A percentile compares a stretch with the other conserved stretches of the same genome.
phyloP scores from a whole-genome alignment of 2,113 vertebrate species.

The Amblyornis subalaris region DNA sequence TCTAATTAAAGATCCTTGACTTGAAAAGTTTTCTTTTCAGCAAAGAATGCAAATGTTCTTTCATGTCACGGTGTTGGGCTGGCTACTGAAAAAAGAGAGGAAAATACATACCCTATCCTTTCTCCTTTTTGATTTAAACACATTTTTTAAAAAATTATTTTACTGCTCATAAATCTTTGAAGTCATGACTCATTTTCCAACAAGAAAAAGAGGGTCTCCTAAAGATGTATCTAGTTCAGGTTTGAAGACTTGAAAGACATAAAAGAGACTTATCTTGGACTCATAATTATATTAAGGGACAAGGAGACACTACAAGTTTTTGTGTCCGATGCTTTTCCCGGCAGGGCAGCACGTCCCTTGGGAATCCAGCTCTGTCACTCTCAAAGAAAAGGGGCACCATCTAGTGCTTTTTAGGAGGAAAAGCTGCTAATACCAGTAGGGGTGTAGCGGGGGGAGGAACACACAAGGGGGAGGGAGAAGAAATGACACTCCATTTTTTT shows the following conservation, averaged over 20 bases:
- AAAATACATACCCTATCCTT: not conserved
- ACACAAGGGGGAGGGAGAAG: not conserved
- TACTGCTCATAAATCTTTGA: not conserved
- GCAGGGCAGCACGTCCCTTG: constrained; percentile 56
- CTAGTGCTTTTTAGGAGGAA: constrained; percentile 89
- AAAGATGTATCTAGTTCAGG: not conserved
- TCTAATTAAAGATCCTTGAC: constrained; percentile 13
- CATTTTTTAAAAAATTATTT: not conserved
- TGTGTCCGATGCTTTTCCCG: constrained; percentile 28
- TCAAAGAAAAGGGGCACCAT: constrained; percentile 90
- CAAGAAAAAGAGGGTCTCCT: not conserved
- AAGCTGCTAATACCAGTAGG: constrained; percentile 50
- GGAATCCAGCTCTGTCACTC: constrained; percentile 55
- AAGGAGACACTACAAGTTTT: constrained; percentile 14
- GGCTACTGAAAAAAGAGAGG: not conserved
- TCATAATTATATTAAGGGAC: not conserved
- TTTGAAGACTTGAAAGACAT: not conserved
- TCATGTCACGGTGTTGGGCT: not conserved
- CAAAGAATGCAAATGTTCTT: not conserved
- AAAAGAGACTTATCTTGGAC: not conserved
- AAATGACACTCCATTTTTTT: constrained; percentile 45
- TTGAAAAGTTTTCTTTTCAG: constrained; percentile 5
- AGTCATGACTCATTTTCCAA: not conserved
- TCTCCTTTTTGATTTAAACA: not conserved
- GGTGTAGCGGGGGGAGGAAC: not conserved